Percentiles rank a stretch among this genome's conserved stretches.
These are phyloP conservation scores for Oreochromis aureus DNA, from an alignment of 2,113 vertebrate species.

Conservation along the genomic window DNA sequence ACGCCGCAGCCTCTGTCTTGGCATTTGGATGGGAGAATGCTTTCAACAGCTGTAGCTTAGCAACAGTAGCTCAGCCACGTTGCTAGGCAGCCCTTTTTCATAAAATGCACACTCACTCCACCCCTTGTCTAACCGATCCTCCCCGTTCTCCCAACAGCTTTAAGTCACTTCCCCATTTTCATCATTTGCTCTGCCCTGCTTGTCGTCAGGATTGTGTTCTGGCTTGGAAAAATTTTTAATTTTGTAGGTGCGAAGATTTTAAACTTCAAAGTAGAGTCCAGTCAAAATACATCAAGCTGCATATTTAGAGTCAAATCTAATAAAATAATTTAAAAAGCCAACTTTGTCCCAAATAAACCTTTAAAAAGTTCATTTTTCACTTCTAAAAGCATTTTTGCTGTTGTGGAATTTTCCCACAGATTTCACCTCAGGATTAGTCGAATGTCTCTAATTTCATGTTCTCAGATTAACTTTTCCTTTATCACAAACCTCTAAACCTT, in stretches of 20 bases:
- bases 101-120: slow-evolving; percentile 71
- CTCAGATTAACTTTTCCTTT: not conserved
- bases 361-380: not conserved
- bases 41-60: slow-evolving; percentile 89
- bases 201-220: not conserved
- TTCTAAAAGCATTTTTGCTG: not conserved
- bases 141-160: not conserved
- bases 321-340: not conserved
- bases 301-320: not conserved
- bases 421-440: not conserved
- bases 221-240: not conserved
- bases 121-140: slow-evolving; percentile 37
- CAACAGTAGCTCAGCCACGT: slow-evolving; percentile 80
- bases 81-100: slow-evolving; percentile 82
- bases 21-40: slow-evolving; percentile 80
- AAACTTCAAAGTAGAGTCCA: not conserved
- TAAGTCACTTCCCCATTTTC: slow-evolving; percentile 21
- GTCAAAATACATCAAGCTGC: not conserved
- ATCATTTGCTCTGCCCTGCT: not conserved
- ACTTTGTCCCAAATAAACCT: not conserved
- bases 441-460: not conserved
- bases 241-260: not conserved
- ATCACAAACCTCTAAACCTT: not conserved
- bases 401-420: not conserved
- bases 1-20: slow-evolving; percentile 73